A percentile compares a stretch with the other conserved stretches of the same genome.
Conservation (phyloP, 92 coral and sea anemone genomes). For the Nematostella vectensis region DNA sequence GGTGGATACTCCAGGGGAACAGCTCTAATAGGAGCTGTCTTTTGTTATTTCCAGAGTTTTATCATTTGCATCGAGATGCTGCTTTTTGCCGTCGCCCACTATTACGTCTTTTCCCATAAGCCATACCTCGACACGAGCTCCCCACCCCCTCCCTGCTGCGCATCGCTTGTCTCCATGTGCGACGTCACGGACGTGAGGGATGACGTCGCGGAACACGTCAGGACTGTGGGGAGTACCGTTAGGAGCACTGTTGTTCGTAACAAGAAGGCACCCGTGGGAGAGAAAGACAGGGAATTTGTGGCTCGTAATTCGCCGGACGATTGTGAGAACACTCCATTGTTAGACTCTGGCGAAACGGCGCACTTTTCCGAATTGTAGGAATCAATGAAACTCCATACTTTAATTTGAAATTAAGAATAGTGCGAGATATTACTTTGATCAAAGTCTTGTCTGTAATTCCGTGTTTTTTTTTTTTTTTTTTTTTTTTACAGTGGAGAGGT, state of each 20-base stretch:
- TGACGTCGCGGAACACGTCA: conserved; percentile 77
- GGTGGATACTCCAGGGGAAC: no score
- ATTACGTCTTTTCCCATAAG: conserved; percentile 80
- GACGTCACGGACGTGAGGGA: conserved; percentile 92
- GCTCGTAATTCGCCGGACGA: not conserved
- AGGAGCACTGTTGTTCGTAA: conserved; percentile 67
- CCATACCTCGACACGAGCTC: conserved; percentile 70
- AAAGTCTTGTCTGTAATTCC: no score
- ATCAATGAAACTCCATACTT: no score
- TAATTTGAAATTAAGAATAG: no score
- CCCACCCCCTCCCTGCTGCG: conserved; percentile 91
- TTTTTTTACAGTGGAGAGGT: no score
- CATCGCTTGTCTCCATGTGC: conserved; percentile 82
- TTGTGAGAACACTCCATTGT: not conserved
- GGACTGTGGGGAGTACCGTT: conserved; percentile 69
- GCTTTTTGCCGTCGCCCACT: conserved; percentile 79
- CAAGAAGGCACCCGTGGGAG: conserved; percentile 4
- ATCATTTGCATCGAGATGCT: conserved; percentile 85
- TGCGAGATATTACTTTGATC: no score
- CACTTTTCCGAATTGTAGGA: no score
- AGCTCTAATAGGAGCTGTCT: not conserved
- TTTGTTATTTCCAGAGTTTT: conserved; percentile 46
- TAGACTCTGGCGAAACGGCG: no score
- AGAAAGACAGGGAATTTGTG: not conserved
- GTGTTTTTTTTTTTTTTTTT: no score